Conservation (phyloP, 2,113 vertebrate species). For the Setophaga petechia region DNA sequence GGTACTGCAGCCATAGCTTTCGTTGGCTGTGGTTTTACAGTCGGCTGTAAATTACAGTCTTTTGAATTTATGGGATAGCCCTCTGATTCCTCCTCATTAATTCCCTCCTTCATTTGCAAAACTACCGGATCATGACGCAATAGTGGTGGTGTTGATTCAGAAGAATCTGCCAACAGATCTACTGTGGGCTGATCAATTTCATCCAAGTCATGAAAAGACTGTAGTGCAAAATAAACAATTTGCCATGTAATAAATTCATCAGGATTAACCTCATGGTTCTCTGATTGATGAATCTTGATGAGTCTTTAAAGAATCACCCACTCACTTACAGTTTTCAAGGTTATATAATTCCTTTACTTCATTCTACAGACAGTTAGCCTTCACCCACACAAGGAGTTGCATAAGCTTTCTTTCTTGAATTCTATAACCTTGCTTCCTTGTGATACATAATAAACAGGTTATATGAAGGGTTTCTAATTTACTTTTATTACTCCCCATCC, state of each 20-base stretch:
- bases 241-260: neutral
- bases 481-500: neutral
- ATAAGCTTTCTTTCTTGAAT: neutral
- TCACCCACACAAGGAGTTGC: neutral
- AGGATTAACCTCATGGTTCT: neutral
- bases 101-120: neutral
- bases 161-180: neutral
- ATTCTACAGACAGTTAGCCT: neutral
- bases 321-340: neutral
- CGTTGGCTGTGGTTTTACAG: neutral
- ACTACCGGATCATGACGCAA: fast-evolving
- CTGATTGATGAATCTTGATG: neutral
- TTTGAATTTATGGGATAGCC: neutral
- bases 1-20: neutral
- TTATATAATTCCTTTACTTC: neutral
- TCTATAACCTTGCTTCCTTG: neutral
- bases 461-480: neutral
- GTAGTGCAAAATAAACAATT: neutral
- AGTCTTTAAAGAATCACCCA: neutral
- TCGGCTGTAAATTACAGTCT: neutral
- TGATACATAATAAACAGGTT: neutral
- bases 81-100: neutral
- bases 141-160: neutral
- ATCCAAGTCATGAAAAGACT: neutral
- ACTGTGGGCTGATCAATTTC: neutral